These are phyloP conservation scores for Coremacera marginata DNA, from an alignment of 2,888 invertebrate species.

Conservation along the genomic window DNA sequence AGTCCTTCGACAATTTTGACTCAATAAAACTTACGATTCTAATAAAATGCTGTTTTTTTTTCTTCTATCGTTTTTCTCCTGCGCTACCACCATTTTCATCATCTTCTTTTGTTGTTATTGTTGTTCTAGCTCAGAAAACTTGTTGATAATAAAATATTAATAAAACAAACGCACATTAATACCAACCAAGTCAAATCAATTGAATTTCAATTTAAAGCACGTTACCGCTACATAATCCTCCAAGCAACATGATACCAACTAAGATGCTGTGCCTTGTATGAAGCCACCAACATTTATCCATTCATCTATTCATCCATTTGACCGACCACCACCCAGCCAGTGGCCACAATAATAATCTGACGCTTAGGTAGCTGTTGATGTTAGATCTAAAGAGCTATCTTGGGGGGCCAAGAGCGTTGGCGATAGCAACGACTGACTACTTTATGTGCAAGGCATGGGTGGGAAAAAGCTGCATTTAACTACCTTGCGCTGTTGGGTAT, in stretches of 20 bases:
- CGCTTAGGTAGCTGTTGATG: slow-evolving; percentile 19
- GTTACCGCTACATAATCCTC: slow-evolving; percentile 31
- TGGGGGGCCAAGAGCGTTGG: no score
- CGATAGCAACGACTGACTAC: no score
- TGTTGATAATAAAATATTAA: slow-evolving; percentile 6
- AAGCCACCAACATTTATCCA: neutral
- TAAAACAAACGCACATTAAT: slow-evolving; percentile 16
- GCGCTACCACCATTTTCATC: neutral
- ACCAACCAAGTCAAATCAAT: slow-evolving; percentile 25
- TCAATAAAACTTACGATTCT: neutral
- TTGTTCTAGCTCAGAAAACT: neutral
- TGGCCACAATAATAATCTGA: slow-evolving; percentile 25
- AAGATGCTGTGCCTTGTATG: no score
- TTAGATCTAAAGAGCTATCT: neutral
- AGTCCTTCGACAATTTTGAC: neutral
- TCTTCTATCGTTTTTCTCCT: neutral
- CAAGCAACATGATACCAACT: neutral
- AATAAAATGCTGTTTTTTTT: neutral
- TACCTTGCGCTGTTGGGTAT: slow-evolving; percentile 14
- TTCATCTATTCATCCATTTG: neutral
- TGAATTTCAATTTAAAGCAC: slow-evolving; percentile 51
- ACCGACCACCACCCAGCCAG: neutral
- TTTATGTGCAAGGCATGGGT: no score
- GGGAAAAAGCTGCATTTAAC: neutral
- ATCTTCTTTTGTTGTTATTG: neutral